Conservation (phyloP, 2,888 invertebrate genomes). For the Metellina segmentata region DNA sequence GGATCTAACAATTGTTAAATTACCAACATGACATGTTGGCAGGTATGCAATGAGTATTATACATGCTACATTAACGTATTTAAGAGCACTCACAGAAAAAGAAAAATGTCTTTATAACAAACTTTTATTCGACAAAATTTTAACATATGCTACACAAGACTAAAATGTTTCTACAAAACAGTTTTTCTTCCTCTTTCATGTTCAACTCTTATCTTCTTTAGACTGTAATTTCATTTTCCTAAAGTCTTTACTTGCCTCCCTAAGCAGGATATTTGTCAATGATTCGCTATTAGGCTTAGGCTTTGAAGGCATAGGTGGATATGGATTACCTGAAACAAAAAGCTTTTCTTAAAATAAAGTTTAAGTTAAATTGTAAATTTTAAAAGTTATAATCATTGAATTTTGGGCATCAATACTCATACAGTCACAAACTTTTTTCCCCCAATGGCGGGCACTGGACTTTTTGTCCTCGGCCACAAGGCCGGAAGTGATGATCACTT, state of each 20-base stretch:
- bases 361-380: neutral
- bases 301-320: slow-evolving; percentile 84
- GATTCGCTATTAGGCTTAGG: slow-evolving; percentile 85
- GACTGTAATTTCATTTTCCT: slow-evolving; percentile 57
- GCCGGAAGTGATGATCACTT: too few species aligned
- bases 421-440: too few species aligned
- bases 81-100: too few species aligned
- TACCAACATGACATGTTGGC: too few species aligned
- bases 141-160: neutral
- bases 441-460: too few species aligned
- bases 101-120: neutral
- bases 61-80: neutral
- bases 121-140: neutral
- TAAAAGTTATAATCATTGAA: neutral
- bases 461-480: too few species aligned
- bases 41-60: neutral
- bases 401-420: too few species aligned
- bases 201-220: neutral
- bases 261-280: slow-evolving; percentile 90
- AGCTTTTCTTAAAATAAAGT: slow-evolving; percentile 15
- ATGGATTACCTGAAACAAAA: slow-evolving; percentile 86
- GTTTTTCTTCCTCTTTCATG: neutral
- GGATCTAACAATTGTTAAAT: too few species aligned
- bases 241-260: slow-evolving; percentile 91
- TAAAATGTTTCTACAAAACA: neutral